Conservation (phyloP, 30 jellyfish, hydroid and myxozoan genomes). For the Nemopilema nomurai region DNA sequence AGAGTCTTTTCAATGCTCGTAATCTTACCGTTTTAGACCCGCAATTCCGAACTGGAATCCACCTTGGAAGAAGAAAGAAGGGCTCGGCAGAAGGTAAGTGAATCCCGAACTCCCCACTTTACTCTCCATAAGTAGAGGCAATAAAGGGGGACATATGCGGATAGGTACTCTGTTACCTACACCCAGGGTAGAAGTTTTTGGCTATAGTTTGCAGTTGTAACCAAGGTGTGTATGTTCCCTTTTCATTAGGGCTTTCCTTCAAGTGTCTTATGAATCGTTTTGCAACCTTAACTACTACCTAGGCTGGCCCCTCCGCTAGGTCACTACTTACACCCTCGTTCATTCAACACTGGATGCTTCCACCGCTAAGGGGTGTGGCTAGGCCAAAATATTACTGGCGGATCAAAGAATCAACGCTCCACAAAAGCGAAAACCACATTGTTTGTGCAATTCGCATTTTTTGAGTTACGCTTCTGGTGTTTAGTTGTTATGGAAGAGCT, state of each 20-base stretch:
- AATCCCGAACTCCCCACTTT: background rate
- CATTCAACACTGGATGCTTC: background rate
- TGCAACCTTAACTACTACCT: too few relatives aligned
- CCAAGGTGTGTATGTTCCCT: too few relatives aligned
- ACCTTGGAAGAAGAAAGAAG: slow-evolving; percentile 68
- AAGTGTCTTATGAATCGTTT: too few relatives aligned
- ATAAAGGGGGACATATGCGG: too few relatives aligned
- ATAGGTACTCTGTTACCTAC: too few relatives aligned
- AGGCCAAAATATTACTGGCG: background rate
- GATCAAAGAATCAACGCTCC: background rate
- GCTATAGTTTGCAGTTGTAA: too few relatives aligned
- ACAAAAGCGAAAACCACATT: background rate
- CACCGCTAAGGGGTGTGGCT: background rate
- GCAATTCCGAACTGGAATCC: slow-evolving; percentile 67
- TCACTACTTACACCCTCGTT: background rate
- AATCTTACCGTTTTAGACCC: slow-evolving; percentile 25
- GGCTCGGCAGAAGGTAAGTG: slow-evolving; percentile 69
- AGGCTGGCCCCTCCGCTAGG: too few relatives aligned
- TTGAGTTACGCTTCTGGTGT: background rate
- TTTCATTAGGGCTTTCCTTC: too few relatives aligned
- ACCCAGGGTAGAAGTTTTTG: too few relatives aligned
- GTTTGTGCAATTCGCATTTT: background rate
- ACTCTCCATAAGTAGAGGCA: background rate
- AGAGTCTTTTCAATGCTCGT: too few relatives aligned
- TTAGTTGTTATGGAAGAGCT: slow-evolving; percentile 4